Evolutionary conservation across 64 coral and sea anemone species (phyloP).

Genomic region (Actinia tenebrosa): DNA sequence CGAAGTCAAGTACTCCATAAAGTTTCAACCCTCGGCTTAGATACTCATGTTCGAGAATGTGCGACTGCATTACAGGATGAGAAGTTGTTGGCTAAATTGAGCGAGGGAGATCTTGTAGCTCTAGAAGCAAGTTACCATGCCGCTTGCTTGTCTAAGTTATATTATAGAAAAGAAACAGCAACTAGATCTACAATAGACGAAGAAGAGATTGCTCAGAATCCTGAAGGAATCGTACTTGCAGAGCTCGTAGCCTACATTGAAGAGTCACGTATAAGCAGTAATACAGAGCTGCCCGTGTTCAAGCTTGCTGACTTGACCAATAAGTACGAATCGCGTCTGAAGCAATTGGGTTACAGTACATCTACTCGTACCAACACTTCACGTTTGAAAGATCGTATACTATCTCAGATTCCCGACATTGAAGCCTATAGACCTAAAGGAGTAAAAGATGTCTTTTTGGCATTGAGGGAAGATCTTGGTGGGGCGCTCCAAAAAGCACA

Average conservation of each 20-base stretch:
- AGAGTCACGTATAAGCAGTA: neutral
- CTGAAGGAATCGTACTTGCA: conserved; percentile 27
- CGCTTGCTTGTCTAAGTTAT: conserved; percentile 21
- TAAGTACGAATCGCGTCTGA: conserved; percentile 21
- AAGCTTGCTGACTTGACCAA: conserved; percentile 27
- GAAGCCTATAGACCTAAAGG: conserved; percentile 31
- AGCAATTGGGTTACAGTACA: conserved; percentile 7
- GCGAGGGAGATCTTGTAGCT: conserved; percentile 24
- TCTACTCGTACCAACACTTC: conserved; percentile 28
- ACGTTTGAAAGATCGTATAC: conserved; percentile 37
- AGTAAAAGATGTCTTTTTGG: conserved; percentile 30
- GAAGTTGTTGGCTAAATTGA: conserved; percentile 24
- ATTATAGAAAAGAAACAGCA: conserved; percentile 9
- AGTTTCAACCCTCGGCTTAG: conserved; percentile 40
- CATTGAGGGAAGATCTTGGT: neutral
- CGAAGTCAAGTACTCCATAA: conserved; percentile 44
- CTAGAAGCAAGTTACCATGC: conserved; percentile 15
- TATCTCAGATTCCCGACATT: conserved; percentile 19
- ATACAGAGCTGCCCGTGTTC: conserved; percentile 13
- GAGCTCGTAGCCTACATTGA: conserved; percentile 18
- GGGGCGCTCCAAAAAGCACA: conserved; percentile 8
- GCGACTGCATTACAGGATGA: conserved; percentile 30
- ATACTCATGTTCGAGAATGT: conserved; percentile 42
- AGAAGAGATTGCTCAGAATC: conserved; percentile 11
- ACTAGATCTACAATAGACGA: conserved; percentile 14